phyloP scores from a whole-genome alignment of 2,797 vertebrate species.

The Forpus xanthops region DNA sequence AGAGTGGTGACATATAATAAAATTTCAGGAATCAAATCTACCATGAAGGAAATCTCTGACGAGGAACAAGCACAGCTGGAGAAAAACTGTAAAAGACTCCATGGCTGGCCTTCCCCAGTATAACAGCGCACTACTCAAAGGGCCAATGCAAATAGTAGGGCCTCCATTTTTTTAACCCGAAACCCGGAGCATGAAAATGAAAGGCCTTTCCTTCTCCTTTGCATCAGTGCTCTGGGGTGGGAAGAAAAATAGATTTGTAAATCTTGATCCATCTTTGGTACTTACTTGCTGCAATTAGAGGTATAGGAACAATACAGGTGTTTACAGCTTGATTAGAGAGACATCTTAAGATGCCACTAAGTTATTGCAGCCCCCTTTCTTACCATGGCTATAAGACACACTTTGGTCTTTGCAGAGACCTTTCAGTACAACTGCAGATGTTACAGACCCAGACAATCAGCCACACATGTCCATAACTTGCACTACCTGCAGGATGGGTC shows the following conservation, averaged over 20 bases:
- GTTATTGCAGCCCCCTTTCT: background rate
- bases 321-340: background rate
- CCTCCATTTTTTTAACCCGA: background rate
- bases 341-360: background rate
- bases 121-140: background rate
- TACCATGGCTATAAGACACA: background rate
- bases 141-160: background rate
- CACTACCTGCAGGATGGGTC: background rate
- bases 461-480: background rate
- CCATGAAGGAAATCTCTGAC: background rate
- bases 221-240: background rate
- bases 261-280: background rate
- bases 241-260: background rate
- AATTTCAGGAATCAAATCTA: background rate
- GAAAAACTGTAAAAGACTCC: background rate
- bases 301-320: background rate
- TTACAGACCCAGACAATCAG: background rate
- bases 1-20: background rate
- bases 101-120: background rate
- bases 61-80: background rate
- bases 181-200: background rate
- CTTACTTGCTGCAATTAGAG: background rate
- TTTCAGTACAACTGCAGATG: background rate
- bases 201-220: background rate
- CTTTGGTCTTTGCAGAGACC: background rate